Evolutionary conservation across 2,113 vertebrate species (phyloP).

Genomic region (Nothoprocta pentlandii): DNA sequence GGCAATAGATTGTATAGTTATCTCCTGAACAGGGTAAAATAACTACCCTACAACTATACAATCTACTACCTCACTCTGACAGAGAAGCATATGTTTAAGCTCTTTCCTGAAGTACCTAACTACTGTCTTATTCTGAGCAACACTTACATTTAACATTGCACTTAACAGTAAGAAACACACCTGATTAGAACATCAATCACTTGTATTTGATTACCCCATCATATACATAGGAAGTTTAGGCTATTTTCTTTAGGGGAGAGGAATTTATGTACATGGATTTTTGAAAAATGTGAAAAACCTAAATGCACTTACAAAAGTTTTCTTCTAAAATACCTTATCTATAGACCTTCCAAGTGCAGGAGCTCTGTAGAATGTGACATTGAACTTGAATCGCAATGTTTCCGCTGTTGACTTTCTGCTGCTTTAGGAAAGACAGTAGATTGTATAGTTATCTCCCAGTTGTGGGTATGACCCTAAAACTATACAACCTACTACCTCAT

Average conservation of each 20-base stretch:
- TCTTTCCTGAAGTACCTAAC: neutral
- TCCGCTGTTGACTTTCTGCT: constrained; percentile 71
- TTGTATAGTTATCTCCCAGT: constrained; percentile 99
- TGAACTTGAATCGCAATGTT: neutral
- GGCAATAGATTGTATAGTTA: constrained; percentile 90
- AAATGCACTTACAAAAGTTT: neutral
- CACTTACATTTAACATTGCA: neutral
- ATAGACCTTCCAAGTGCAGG: neutral
- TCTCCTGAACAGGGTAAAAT: constrained; percentile 88
- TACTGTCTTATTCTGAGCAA: neutral
- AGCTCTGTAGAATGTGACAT: neutral
- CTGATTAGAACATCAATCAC: neutral
- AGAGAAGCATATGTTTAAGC: constrained; percentile 74
- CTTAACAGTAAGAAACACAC: neutral
- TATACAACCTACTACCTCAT: constrained; percentile 99
- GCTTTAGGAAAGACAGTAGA: constrained; percentile 99
- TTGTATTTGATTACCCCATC: neutral
- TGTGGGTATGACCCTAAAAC: constrained; percentile 99
- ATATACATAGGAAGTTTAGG: neutral
- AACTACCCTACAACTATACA: constrained; percentile 89
- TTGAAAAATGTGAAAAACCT: neutral
- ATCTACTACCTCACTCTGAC: constrained; percentile 89
- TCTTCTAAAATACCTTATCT: neutral
- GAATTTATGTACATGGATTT: neutral
- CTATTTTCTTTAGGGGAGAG: neutral